Evolutionary conservation across 2,113 vertebrate species (phyloP).

Genomic region (Donacobius atricapilla): DNA sequence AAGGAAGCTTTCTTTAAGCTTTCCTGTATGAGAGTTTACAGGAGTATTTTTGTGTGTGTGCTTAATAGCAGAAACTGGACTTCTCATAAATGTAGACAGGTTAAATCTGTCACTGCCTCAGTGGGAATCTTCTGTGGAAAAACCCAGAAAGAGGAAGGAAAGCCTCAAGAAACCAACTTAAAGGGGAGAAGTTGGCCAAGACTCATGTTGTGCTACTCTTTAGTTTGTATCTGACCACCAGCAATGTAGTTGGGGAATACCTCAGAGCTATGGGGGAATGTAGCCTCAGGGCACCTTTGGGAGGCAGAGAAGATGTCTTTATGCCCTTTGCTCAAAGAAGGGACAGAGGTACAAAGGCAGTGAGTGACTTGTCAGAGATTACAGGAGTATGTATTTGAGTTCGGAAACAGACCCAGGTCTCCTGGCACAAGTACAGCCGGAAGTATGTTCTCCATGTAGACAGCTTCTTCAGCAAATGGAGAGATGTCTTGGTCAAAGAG

Average conservation of each 20-base stretch:
- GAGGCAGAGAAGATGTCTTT: neutral
- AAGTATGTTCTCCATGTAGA: neutral
- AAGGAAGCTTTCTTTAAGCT: slow-evolving; percentile 32
- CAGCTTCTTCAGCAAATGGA: neutral
- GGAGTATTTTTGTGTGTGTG: slow-evolving; percentile 14
- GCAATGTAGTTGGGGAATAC: neutral
- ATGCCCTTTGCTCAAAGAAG: neutral
- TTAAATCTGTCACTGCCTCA: neutral
- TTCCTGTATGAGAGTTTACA: neutral
- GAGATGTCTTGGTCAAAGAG: neutral
- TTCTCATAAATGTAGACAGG: neutral
- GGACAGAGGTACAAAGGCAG: neutral
- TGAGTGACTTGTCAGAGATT: neutral
- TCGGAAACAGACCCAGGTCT: neutral
- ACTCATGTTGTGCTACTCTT: neutral
- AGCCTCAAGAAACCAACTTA: neutral
- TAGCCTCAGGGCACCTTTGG: slow-evolving; percentile 5
- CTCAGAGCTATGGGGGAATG: neutral
- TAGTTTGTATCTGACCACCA: slow-evolving; percentile 10
- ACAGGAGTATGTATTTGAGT: neutral
- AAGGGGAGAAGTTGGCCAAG: neutral
- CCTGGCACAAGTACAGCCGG: neutral
- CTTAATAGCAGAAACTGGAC: neutral
- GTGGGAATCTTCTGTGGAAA: slow-evolving; percentile 43
- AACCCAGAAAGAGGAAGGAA: slow-evolving; percentile 40